These are phyloP conservation scores for Turritopsis dohrnii DNA, from an alignment of 30 jellyfish, hydroid and myxozoan species.

Conservation along the genomic window DNA sequence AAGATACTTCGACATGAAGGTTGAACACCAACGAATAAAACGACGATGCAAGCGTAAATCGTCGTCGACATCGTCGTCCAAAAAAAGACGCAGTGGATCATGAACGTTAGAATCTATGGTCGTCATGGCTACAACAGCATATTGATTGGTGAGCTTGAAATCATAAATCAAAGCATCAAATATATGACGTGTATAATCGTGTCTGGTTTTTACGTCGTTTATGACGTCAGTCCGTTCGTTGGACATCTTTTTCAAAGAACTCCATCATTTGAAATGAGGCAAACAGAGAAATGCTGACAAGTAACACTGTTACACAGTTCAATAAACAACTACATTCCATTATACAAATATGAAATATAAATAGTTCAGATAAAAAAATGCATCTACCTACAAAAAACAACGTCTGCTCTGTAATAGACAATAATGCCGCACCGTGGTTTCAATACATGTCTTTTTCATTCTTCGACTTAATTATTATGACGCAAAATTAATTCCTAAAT, in stretches of 20 bases:
- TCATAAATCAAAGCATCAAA: background rate
- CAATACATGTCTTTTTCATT: too few relatives aligned
- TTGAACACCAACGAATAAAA: slow-evolving; percentile 48
- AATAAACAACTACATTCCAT: background rate
- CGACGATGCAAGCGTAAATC: slow-evolving; percentile 1
- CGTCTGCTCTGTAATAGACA: background rate
- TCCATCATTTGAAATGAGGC: too few relatives aligned
- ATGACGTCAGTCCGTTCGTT: too few relatives aligned
- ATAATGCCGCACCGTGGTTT: background rate
- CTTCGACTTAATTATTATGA: too few relatives aligned
- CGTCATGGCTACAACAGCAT: background rate
- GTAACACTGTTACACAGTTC: too few relatives aligned
- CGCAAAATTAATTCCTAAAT: too few relatives aligned
- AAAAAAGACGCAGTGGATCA: slow-evolving; percentile 15
- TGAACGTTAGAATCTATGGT: background rate
- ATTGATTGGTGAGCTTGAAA: too few relatives aligned
- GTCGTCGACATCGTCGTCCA: too few relatives aligned
- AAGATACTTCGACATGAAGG: slow-evolving; percentile 59
- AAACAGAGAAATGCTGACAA: too few relatives aligned
- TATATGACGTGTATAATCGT: too few relatives aligned
- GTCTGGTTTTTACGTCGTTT: too few relatives aligned
- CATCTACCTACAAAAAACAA: background rate
- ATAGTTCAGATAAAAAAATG: background rate
- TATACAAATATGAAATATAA: background rate
- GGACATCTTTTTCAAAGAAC: too few relatives aligned